phyloP scores from a whole-genome alignment of 2,888 invertebrate species.

The Cerastis rubricosa region DNA sequence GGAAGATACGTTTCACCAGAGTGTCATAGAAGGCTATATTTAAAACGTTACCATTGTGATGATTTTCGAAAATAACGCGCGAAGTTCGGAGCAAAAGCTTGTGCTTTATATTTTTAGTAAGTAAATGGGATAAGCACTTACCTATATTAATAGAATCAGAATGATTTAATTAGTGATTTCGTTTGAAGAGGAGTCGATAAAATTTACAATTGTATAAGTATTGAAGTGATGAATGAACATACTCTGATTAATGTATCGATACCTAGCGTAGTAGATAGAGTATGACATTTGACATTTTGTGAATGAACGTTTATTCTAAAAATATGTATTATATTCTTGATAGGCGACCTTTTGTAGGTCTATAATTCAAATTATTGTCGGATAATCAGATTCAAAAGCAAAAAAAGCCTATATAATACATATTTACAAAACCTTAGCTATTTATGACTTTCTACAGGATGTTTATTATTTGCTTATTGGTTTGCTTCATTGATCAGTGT shows the following conservation, averaged over 20 bases:
- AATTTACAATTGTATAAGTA: slow-evolving; percentile 3
- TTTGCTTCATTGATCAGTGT: not conserved
- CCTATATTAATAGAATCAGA: not conserved
- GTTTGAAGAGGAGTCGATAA: not conserved
- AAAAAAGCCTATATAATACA: not conserved
- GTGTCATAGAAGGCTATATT: not conserved
- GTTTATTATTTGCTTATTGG: not conserved
- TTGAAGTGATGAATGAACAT: not conserved
- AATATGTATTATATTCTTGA: not conserved
- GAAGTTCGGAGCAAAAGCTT: not conserved
- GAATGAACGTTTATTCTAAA: slow-evolving; percentile 1
- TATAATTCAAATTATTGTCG: not conserved
- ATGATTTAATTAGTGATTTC: not conserved
- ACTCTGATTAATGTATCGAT: not conserved
- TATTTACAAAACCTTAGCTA: not conserved
- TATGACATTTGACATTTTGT: slow-evolving; percentile 6
- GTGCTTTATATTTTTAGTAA: slow-evolving; percentile 1
- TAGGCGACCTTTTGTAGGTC: not conserved
- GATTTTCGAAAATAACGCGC: not conserved
- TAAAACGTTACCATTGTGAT: not conserved
- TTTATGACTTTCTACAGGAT: not conserved
- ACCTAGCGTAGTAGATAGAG: not conserved
- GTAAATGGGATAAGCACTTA: not conserved
- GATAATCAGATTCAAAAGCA: not conserved
- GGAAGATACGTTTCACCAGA: not conserved